A percentile compares a stretch with the other conserved stretches of the same genome.
Conservation (phyloP, 1,140 invertebrate genomes). For the Agrilus planipennis region DNA sequence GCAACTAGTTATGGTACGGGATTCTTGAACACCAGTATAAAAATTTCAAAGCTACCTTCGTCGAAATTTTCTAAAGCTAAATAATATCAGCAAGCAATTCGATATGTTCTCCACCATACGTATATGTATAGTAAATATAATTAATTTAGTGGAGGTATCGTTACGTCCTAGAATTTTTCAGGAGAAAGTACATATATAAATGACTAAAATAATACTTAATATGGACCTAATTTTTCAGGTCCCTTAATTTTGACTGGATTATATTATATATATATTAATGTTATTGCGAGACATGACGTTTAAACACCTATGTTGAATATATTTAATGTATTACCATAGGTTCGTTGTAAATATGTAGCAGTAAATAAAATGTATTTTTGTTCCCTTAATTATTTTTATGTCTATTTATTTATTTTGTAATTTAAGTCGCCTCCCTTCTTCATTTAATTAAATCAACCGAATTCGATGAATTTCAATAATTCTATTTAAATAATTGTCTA, state of each 20-base stretch:
- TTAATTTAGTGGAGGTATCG: background rate
- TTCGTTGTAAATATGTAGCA: slow-evolving; percentile 22
- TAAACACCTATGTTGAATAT: slow-evolving; percentile 14
- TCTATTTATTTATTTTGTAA: slow-evolving; percentile 12
- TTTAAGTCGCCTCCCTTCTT: slow-evolving; percentile 13
- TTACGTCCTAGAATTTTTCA: background rate
- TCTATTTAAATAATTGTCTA: no score
- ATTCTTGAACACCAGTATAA: no score
- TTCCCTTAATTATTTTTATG: slow-evolving; percentile 16
- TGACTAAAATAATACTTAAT: background rate
- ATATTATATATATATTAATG: slow-evolving; percentile 6
- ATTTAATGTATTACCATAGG: slow-evolving; percentile 22
- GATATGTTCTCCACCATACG: no score
- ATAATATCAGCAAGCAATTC: no score
- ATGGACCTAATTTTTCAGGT: slow-evolving; percentile 9
- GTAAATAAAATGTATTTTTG: slow-evolving; percentile 25
- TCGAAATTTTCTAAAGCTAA: no score
- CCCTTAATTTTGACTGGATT: slow-evolving; percentile 7
- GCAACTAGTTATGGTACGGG: no score
- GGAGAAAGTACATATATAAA: background rate
- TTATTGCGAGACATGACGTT: slow-evolving; percentile 12
- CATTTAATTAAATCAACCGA: no score
- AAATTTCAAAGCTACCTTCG: no score
- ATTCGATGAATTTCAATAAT: no score
- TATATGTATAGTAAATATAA: background rate